phyloP scores from a whole-genome alignment of 2,113 vertebrate genomes.

The Tauraco erythrolophus region DNA sequence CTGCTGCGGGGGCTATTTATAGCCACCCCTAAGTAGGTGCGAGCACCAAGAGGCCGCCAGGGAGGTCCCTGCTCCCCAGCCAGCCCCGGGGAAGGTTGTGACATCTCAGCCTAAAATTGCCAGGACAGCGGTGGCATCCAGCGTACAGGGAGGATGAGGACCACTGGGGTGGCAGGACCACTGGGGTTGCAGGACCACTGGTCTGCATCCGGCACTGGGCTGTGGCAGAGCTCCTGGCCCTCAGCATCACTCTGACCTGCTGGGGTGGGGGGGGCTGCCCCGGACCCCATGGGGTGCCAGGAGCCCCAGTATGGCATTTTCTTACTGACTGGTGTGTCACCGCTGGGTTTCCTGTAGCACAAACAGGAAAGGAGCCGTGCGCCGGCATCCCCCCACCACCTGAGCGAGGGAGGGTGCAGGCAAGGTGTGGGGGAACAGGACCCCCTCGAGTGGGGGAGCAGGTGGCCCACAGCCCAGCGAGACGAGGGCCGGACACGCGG shows the following conservation, averaged over 20 bases:
- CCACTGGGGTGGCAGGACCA: not conserved
- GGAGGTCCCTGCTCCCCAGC: not conserved
- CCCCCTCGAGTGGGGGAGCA: fast-evolving
- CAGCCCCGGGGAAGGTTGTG: not conserved
- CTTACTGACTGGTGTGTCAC: not conserved
- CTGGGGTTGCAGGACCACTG: not conserved
- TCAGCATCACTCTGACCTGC: not conserved
- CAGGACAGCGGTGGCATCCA: fast-evolving
- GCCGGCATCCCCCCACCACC: fast-evolving
- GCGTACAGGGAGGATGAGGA: not conserved
- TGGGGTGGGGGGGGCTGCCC: not conserved
- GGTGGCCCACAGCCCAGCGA: not conserved
- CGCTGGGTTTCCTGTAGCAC: not conserved
- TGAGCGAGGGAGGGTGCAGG: fast-evolving
- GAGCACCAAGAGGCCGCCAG: fast-evolving
- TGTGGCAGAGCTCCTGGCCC: not conserved
- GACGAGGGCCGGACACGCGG: not conserved
- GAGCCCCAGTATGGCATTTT: not conserved
- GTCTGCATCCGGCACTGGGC: not conserved
- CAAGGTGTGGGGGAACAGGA: not conserved
- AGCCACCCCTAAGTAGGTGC: not conserved
- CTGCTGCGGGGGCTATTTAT: not conserved
- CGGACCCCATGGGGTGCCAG: fast-evolving
- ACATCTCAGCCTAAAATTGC: not conserved
- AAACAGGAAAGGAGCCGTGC: not conserved